Conservation (phyloP, 2,888 invertebrate genomes). For the Drosophila prostipennis region DNA sequence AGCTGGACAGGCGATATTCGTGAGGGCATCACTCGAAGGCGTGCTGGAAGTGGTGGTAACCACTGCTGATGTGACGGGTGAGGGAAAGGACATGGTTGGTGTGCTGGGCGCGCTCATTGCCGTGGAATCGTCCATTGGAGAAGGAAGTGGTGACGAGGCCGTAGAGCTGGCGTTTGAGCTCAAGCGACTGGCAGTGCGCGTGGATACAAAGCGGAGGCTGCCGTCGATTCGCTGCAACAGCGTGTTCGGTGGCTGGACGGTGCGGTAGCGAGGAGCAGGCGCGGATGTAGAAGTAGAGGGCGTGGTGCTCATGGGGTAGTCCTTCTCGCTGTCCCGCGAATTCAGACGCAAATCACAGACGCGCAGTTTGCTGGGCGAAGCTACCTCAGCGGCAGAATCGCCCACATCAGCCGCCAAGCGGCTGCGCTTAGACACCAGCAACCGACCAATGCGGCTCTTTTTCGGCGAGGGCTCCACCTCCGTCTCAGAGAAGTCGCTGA, state of each 20-base stretch:
- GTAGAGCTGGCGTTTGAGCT: slow-evolving; percentile 73
- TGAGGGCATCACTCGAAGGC: slow-evolving; percentile 49
- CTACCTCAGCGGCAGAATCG: slow-evolving; percentile 85
- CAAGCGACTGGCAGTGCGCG: slow-evolving; percentile 61
- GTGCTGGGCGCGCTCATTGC: slow-evolving; percentile 59
- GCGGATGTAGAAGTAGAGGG: slow-evolving; percentile 55
- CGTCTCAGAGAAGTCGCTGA: slow-evolving; percentile 87
- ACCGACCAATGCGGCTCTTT: slow-evolving; percentile 85
- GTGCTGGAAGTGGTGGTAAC: slow-evolving; percentile 3
- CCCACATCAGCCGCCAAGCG: slow-evolving; percentile 80
- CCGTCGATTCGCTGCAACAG: slow-evolving; percentile 71
- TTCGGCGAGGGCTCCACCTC: slow-evolving; percentile 92
- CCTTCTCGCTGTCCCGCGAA: slow-evolving; percentile 87
- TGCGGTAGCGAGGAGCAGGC: slow-evolving; percentile 60
- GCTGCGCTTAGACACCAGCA: slow-evolving; percentile 85
- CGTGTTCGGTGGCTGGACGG: slow-evolving; percentile 72
- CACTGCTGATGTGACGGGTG: slow-evolving; percentile 6
- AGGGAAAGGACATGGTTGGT: slow-evolving; percentile 47
- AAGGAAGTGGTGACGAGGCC: slow-evolving; percentile 74
- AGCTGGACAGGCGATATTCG: slow-evolving; percentile 86
- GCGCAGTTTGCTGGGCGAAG: slow-evolving; percentile 89
- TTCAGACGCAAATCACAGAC: slow-evolving; percentile 88
- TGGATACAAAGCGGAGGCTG: slow-evolving; percentile 62
- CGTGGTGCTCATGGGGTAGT: slow-evolving; percentile 75
- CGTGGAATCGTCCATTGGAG: slow-evolving; percentile 76